Conservation (phyloP, 1,140 invertebrate species). For the Meloidogyne hapla region DNA sequence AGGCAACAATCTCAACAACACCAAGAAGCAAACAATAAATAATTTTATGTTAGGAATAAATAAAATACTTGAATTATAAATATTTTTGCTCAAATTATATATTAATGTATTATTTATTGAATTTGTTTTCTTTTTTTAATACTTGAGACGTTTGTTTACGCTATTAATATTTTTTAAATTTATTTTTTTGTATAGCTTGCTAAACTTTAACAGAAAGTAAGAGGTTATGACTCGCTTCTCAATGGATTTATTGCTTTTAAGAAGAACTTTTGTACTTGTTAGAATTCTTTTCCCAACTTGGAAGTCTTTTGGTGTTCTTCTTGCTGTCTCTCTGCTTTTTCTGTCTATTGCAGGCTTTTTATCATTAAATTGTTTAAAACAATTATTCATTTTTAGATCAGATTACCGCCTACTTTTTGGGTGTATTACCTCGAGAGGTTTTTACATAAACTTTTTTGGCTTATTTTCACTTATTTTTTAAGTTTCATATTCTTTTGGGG, state of each 20-base stretch:
- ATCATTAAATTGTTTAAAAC: background rate
- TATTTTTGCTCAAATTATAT: too few species aligned
- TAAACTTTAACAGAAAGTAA: background rate
- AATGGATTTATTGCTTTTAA: constrained; percentile 30
- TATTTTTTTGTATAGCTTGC: too few species aligned
- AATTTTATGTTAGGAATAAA: too few species aligned
- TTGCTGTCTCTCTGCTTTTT: constrained; percentile 42
- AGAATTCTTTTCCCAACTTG: constrained; percentile 44
- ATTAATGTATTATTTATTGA: too few species aligned
- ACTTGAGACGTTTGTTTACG: too few species aligned
- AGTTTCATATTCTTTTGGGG: constrained; percentile 50
- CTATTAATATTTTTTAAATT: too few species aligned
- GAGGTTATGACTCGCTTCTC: constrained; percentile 25
- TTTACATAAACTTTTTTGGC: background rate
- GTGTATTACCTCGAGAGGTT: constrained; percentile 43
- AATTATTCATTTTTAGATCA: constrained; percentile 41
- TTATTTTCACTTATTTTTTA: background rate
- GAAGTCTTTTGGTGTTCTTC: constrained; percentile 31
- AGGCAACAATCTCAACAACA: background rate
- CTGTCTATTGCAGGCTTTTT: constrained; percentile 47
- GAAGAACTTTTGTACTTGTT: constrained; percentile 20
- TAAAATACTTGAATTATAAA: too few species aligned
- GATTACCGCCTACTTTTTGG: constrained; percentile 55
- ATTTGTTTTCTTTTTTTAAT: too few species aligned
- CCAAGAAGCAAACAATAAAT: background rate